phyloP scores from a whole-genome alignment of 1,140 invertebrate genomes.

The Drosophila bocqueti region DNA sequence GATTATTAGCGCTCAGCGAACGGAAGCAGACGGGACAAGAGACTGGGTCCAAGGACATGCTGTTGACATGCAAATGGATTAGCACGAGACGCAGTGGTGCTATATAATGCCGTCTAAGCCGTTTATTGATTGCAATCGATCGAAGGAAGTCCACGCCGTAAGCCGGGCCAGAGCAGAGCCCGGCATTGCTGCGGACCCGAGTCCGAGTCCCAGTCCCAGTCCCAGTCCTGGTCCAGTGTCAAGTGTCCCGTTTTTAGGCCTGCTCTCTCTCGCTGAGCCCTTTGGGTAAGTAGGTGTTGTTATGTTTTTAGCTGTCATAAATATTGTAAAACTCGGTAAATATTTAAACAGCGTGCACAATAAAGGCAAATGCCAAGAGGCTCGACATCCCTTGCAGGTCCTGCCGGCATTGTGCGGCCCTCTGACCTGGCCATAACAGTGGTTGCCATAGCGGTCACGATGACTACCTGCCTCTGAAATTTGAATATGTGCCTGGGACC shows the following conservation, averaged over 20 bases:
- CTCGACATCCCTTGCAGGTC: slow-evolving; percentile 18
- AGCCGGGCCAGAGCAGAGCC: slow-evolving; percentile 25
- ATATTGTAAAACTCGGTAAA: slow-evolving; percentile 83
- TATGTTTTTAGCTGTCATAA: slow-evolving; percentile 84
- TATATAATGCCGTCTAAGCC: slow-evolving; percentile 66
- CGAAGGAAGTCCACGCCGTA: slow-evolving; percentile 48
- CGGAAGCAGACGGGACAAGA: slow-evolving; percentile 49
- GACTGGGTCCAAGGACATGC: slow-evolving; percentile 9
- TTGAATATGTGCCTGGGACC: slow-evolving; percentile 57
- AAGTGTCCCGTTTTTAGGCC: slow-evolving; percentile 60
- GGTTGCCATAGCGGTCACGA: slow-evolving; percentile 16
- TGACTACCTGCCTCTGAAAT: slow-evolving; percentile 59
- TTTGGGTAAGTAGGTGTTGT: slow-evolving; percentile 73
- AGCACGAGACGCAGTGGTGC: slow-evolving; percentile 49
- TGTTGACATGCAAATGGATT: slow-evolving; percentile 81
- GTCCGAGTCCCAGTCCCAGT: no score
- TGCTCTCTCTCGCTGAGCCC: slow-evolving; percentile 23
- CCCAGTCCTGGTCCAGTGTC: slow-evolving; percentile 47
- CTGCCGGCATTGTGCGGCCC: not conserved
- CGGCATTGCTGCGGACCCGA: no score
- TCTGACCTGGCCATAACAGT: slow-evolving; percentile 54
- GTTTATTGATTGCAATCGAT: slow-evolving; percentile 83
- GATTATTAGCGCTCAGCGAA: slow-evolving; percentile 53
- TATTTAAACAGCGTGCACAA: slow-evolving; percentile 81
- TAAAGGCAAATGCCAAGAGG: slow-evolving; percentile 80